Evolutionary conservation across 1,140 invertebrate genomes (phyloP).

Genomic region (Mylabris phalerata): DNA sequence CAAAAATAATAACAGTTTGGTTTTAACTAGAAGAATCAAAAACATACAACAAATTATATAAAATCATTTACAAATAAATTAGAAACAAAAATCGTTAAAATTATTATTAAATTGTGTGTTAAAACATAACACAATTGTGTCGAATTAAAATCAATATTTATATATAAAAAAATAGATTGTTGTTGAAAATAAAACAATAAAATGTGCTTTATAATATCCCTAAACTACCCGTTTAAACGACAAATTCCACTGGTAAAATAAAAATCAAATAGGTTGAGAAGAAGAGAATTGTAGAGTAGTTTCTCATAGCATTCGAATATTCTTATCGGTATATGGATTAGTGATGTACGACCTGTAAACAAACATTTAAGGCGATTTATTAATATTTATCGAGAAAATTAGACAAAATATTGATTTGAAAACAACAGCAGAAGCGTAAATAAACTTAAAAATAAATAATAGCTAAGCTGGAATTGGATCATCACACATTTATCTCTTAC

Average conservation of each 20-base stretch:
- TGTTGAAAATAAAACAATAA: conserved; percentile 3
- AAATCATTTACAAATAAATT: conserved; percentile 19
- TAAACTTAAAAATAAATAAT: conserved; percentile 22
- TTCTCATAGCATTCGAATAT: conserved; percentile 50
- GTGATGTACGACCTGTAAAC: conserved; percentile 51
- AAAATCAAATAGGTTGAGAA: too few species aligned
- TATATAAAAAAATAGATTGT: conserved; percentile 11
- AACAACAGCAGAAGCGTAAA: background rate
- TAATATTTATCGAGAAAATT: background rate
- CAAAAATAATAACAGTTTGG: background rate
- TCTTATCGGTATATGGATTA: conserved; percentile 53
- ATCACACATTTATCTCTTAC: conserved; percentile 39
- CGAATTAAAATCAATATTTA: conserved; percentile 15
- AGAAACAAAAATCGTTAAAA: conserved; percentile 5
- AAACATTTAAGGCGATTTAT: conserved; percentile 15
- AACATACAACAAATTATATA: conserved; percentile 1
- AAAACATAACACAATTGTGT: conserved; percentile 9
- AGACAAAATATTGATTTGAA: background rate
- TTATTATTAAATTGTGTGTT: background rate
- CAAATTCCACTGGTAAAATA: background rate
- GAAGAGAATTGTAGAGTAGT: conserved; percentile 13
- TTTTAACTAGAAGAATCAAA: background rate
- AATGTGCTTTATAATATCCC: conserved; percentile 13
- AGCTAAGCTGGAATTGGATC: background rate
- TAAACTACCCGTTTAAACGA: conserved; percentile 19